phyloP scores from a whole-genome alignment of 2,888 invertebrate species.

The Tetragonula carbonaria region DNA sequence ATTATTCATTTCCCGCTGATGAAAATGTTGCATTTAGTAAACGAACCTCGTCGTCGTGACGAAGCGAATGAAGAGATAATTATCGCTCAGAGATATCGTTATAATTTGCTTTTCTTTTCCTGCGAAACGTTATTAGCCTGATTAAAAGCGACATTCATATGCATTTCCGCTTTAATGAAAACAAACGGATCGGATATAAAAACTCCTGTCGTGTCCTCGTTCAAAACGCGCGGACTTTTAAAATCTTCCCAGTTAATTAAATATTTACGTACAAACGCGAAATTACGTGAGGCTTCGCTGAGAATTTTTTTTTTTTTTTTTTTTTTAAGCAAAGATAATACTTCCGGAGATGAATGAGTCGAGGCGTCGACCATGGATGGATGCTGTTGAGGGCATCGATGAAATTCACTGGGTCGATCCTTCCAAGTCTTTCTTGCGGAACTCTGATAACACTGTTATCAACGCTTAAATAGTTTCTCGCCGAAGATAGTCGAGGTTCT shows the following conservation, averaged over 20 bases:
- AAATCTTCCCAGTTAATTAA: slow-evolving; percentile 32
- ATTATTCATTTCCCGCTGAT: slow-evolving; percentile 15
- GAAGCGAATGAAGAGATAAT: slow-evolving; percentile 19
- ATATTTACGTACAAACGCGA: not conserved
- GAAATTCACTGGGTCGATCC: no score
- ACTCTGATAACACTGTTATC: no score
- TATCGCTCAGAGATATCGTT: slow-evolving; percentile 18
- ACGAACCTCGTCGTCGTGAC: slow-evolving; percentile 8
- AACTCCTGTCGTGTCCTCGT: not conserved
- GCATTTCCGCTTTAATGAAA: not conserved
- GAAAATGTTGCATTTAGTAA: slow-evolving; percentile 32
- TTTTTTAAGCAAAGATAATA: no score
- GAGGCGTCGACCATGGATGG: no score
- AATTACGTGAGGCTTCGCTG: no score
- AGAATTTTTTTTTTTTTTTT: no score
- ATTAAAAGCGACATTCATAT: slow-evolving; percentile 17
- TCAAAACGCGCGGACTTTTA: not conserved
- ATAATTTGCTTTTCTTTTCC: slow-evolving; percentile 10
- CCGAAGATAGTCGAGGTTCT: no score
- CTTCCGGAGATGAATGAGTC: no score
- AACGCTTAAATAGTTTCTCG: no score
- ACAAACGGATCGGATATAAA: slow-evolving; percentile 20
- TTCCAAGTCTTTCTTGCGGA: no score
- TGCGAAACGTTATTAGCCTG: slow-evolving; percentile 22
- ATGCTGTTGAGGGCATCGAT: no score